phyloP scores from a whole-genome alignment of 2,113 vertebrate species.

The Sinocyclocheilus maitianheensis region DNA sequence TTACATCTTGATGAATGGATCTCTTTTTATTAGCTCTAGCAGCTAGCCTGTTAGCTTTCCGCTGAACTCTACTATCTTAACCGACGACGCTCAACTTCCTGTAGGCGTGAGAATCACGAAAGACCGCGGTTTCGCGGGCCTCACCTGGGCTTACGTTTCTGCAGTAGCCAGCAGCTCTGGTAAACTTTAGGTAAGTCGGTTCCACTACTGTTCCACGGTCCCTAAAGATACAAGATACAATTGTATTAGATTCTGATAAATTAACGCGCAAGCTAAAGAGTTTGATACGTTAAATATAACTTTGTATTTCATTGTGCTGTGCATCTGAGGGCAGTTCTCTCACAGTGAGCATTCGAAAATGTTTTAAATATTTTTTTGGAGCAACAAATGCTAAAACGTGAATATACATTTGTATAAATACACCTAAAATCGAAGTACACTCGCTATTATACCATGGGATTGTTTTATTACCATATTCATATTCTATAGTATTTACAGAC shows the following conservation, averaged over 20 bases:
- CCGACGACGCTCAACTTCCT: conserved; percentile 14
- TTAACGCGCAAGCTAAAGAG: neutral
- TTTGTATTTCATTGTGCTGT: neutral
- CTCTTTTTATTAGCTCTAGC: neutral
- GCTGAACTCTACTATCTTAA: neutral
- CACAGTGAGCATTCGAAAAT: neutral
- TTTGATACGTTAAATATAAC: neutral
- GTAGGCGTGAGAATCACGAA: neutral
- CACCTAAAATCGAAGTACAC: neutral
- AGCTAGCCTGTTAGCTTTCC: conserved; percentile 9
- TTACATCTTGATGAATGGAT: conserved; percentile 8
- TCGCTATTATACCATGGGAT: neutral
- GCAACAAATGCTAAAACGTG: neutral
- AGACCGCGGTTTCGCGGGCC: neutral
- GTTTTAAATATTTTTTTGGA: neutral
- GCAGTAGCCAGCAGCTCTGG: neutral
- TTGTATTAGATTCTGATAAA: neutral
- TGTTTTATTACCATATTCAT: neutral
- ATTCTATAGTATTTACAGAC: neutral
- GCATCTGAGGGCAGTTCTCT: neutral
- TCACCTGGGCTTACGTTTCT: neutral
- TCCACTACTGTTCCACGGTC: neutral
- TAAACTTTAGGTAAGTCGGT: conserved; percentile 29
- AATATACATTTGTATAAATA: neutral
- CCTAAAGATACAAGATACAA: neutral